Evolutionary conservation across 2,888 invertebrate species (phyloP).

Genomic region (Pterostichus niger): DNA sequence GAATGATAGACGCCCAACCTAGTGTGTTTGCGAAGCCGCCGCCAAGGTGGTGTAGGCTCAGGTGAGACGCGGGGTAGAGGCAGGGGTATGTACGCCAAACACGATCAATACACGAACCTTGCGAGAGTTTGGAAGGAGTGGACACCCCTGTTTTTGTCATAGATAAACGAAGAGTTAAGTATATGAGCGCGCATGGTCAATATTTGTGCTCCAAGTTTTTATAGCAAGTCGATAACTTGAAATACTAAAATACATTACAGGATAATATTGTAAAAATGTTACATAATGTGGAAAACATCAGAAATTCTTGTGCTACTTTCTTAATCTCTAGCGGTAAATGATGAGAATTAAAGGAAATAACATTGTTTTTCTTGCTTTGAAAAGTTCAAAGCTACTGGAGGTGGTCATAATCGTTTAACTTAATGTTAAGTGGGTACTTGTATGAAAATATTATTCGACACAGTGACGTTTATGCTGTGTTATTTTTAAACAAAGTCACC

Average conservation of each 20-base stretch:
- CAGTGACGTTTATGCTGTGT: slow-evolving; percentile 30
- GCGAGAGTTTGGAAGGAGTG: slow-evolving; percentile 39
- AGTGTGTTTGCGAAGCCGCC: slow-evolving; percentile 39
- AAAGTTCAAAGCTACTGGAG: slow-evolving; percentile 21
- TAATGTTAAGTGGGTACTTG: slow-evolving; percentile 29
- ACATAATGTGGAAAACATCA: slow-evolving; percentile 1
- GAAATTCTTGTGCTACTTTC: background rate
- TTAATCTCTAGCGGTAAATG: slow-evolving; percentile 22
- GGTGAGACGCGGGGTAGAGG: slow-evolving; percentile 18
- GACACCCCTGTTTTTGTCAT: slow-evolving; percentile 51
- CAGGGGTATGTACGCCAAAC: slow-evolving; percentile 44
- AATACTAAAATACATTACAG: background rate
- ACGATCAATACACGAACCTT: slow-evolving; percentile 47
- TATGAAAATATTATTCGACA: slow-evolving; percentile 24
- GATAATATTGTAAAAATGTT: slow-evolving; percentile 8
- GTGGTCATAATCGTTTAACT: slow-evolving; percentile 31
- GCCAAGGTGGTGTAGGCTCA: slow-evolving; percentile 34
- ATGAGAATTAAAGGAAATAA: too few species aligned
- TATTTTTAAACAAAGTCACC: slow-evolving; percentile 46
- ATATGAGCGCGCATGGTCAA: slow-evolving; percentile 45
- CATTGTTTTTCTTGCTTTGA: slow-evolving; percentile 23
- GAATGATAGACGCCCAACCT: slow-evolving; percentile 29
- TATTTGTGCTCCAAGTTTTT: slow-evolving; percentile 19
- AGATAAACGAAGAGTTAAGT: slow-evolving; percentile 48
- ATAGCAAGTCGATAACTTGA: background rate